These are phyloP conservation scores for Helarctos malayanus DNA, from an alignment of 2,797 vertebrate genomes.

Conservation along the genomic window DNA sequence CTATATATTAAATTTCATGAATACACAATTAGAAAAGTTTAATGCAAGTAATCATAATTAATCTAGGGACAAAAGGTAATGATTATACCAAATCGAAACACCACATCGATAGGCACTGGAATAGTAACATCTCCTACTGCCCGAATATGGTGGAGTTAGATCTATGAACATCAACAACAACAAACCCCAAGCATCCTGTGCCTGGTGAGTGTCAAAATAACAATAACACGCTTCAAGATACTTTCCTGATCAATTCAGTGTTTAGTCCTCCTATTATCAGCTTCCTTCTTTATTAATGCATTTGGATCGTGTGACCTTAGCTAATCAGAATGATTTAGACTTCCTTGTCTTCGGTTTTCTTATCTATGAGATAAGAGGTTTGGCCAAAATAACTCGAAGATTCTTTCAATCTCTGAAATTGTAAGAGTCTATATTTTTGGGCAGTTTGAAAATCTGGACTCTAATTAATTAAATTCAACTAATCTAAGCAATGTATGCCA, in stretches of 20 bases:
- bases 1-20: constrained; percentile 17
- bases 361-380: neutral
- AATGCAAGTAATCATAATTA: neutral
- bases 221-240: neutral
- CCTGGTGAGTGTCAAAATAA: neutral
- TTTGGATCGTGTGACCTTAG: neutral
- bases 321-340: neutral
- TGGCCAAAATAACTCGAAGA: neutral
- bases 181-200: neutral
- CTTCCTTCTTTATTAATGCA: neutral
- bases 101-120: neutral
- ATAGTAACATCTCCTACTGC: too few species aligned
- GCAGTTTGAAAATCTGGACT: neutral
- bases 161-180: neutral
- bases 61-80: neutral
- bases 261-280: neutral
- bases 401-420: neutral
- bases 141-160: neutral
- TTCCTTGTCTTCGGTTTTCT: neutral
- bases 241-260: neutral
- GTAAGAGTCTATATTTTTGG: neutral
- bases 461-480: neutral
- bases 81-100: neutral
- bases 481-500: neutral
- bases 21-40: constrained; percentile 15